Evolutionary conservation across 2,113 vertebrate genomes (phyloP).

Genomic region (Phaethornis superciliosus): DNA sequence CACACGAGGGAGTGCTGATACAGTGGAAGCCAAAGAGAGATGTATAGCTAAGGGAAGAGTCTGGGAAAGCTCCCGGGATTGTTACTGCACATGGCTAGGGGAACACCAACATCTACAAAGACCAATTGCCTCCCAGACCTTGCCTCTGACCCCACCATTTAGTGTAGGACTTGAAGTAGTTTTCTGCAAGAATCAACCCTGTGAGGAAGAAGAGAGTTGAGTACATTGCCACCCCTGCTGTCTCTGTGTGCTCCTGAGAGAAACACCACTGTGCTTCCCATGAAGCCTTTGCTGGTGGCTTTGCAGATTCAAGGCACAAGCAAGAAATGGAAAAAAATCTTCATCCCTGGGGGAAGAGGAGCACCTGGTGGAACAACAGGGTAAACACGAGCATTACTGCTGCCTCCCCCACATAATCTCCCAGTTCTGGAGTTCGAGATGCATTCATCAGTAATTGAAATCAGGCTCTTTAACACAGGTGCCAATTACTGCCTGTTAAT

Average conservation of each 20-base stretch:
- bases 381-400: neutral
- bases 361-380: slow-evolving; percentile 47
- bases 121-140: neutral
- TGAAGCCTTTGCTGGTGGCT: neutral
- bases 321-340: neutral
- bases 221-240: neutral
- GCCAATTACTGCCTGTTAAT: slow-evolving; percentile 36
- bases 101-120: neutral
- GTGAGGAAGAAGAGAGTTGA: accelerated
- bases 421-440: neutral
- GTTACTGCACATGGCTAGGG: neutral
- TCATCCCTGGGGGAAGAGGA: slow-evolving; percentile 45
- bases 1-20: neutral
- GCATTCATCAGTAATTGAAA: slow-evolving; percentile 40
- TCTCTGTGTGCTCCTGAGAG: neutral
- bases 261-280: neutral
- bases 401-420: slow-evolving; percentile 5
- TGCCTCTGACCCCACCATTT: neutral
- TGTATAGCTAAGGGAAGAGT: neutral
- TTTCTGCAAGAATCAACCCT: neutral
- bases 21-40: neutral
- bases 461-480: slow-evolving; percentile 32
- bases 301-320: neutral
- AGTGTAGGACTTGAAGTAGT: neutral
- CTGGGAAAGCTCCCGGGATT: neutral